Conservation (phyloP, 2,797 vertebrate species). For the Remorina albescens region DNA sequence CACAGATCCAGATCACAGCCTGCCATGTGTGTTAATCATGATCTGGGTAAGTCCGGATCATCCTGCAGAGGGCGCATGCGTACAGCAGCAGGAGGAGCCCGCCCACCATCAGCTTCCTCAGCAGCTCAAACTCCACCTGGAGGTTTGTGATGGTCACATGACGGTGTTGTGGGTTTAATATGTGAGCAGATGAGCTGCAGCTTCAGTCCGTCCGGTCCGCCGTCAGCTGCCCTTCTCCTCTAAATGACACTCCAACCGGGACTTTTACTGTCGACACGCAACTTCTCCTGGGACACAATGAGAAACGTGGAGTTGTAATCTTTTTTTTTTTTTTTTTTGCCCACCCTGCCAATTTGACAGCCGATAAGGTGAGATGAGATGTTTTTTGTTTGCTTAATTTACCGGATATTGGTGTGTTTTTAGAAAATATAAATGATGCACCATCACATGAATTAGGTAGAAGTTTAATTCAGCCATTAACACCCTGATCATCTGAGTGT, state of each 20-base stretch:
- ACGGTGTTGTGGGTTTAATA: slow-evolving; percentile 68
- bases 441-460: background rate
- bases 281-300: slow-evolving; percentile 55
- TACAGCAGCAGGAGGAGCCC: background rate
- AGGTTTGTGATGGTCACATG: slow-evolving; percentile 65
- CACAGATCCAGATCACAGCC: too few species aligned
- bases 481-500: background rate
- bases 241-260: too few species aligned
- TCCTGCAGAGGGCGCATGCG: slow-evolving; percentile 51
- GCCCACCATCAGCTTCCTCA: background rate
- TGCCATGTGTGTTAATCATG: too few species aligned
- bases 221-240: too few species aligned
- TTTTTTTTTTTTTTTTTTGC: background rate
- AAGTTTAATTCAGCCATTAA: background rate
- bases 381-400: background rate
- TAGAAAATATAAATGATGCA: background rate
- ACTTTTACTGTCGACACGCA: slow-evolving; percentile 11
- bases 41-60: too few species aligned
- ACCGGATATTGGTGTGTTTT: background rate
- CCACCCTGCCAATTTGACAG: slow-evolving; percentile 58
- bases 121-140: slow-evolving; percentile 40
- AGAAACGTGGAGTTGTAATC: slow-evolving; percentile 59
- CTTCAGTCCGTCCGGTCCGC: too few species aligned
- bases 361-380: slow-evolving; percentile 68
- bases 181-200: too few species aligned